Conservation (phyloP, 2,888 invertebrate genomes). For the Mellilla xanthometata region DNA sequence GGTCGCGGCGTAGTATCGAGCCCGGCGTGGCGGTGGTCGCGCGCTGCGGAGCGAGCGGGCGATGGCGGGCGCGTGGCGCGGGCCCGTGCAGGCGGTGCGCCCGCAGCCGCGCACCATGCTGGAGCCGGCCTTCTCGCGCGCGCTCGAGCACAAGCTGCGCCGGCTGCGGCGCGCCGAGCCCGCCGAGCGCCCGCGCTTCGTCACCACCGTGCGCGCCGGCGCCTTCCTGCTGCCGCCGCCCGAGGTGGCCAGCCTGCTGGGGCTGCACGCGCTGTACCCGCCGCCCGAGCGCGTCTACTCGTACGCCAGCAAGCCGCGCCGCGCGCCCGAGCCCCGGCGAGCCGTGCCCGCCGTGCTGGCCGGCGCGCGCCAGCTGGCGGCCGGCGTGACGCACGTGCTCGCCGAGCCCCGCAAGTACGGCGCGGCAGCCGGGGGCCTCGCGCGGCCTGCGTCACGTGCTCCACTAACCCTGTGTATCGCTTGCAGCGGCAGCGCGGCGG, state of each 20-base stretch:
- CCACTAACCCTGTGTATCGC: slow-evolving; percentile 23
- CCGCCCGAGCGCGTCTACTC: slow-evolving; percentile 79
- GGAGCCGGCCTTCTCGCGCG: slow-evolving; percentile 85
- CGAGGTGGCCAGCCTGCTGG: slow-evolving; percentile 85
- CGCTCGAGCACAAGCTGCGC: slow-evolving; percentile 87
- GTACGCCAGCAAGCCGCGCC: slow-evolving; percentile 79
- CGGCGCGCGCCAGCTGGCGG: slow-evolving; percentile 61
- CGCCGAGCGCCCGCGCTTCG: slow-evolving; percentile 82
- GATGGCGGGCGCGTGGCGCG: slow-evolving; percentile 23
- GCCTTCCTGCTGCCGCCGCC: slow-evolving; percentile 90
- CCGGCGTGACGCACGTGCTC: slow-evolving; percentile 44
- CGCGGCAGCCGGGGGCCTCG: too few relatives aligned
- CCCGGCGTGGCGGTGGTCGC: slow-evolving; percentile 21
- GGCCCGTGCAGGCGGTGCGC: slow-evolving; percentile 57
- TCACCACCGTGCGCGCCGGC: slow-evolving; percentile 91
- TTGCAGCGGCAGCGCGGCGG: slow-evolving; percentile 59
- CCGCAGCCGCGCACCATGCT: slow-evolving; percentile 43
- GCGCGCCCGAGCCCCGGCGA: slow-evolving; percentile 46
- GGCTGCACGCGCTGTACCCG: slow-evolving; percentile 73
- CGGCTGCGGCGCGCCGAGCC: slow-evolving; percentile 79
- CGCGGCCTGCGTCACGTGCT: too few relatives aligned
- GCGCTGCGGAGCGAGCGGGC: slow-evolving; percentile 33
- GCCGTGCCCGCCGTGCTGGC: slow-evolving; percentile 40
- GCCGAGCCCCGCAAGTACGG: slow-evolving; percentile 6
- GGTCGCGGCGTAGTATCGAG: too few relatives aligned